A percentile compares a stretch with the other conserved stretches of the same genome.
Conservation (phyloP, 1,140 invertebrate species). For the Conopomorpha cramerella region DNA sequence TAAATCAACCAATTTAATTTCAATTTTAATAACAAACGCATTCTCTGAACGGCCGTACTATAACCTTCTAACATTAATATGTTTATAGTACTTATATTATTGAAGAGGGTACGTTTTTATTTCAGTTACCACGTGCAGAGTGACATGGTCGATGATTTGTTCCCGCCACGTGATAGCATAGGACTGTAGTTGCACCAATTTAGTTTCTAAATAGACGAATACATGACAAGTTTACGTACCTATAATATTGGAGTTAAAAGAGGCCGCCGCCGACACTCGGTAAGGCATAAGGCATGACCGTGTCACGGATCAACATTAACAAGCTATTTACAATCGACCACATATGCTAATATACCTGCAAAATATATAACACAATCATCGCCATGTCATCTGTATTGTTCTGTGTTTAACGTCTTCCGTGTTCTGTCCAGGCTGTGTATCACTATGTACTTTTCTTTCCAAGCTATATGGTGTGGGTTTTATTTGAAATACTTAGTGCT, state of each 20-base stretch:
- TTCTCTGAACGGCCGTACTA: too few species aligned
- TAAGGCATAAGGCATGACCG: background rate
- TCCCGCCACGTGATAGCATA: constrained; percentile 69
- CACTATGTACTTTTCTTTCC: too few species aligned
- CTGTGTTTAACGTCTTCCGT: constrained; percentile 5
- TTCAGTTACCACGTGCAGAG: constrained; percentile 90
- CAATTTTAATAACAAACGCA: too few species aligned
- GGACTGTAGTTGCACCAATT: too few species aligned
- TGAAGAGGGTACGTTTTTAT: constrained; percentile 50
- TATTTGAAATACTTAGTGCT: too few species aligned
- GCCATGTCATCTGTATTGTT: constrained; percentile 37
- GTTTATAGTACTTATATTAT: too few species aligned
- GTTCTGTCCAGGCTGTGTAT: background rate
- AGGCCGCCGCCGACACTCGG: background rate
- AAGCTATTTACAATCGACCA: background rate
- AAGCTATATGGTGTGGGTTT: too few species aligned
- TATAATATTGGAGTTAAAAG: too few species aligned
- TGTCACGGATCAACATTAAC: background rate
- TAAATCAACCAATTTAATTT: too few species aligned
- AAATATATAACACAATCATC: constrained; percentile 23
- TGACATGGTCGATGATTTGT: constrained; percentile 88
- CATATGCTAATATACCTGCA: background rate
- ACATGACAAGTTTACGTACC: too few species aligned
- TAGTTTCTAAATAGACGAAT: too few species aligned
- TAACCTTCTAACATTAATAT: too few species aligned